Base-by-base conservation (phyloP, 2,797 vertebrate genomes). In the Merluccius polli region DNA sequence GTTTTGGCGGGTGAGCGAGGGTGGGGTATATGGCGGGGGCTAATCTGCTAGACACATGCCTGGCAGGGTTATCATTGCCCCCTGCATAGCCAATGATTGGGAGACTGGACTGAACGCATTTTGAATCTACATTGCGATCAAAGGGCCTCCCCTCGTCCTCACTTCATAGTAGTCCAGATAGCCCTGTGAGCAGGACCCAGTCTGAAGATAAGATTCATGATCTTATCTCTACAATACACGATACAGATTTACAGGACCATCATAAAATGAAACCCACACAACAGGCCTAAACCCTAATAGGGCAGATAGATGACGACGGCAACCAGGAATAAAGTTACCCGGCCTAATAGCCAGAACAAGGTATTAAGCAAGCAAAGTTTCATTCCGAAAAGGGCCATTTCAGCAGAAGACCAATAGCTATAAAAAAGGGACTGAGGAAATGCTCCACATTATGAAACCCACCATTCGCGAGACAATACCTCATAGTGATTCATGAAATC, bases 81-180 rank as follows among this genome's bases (percentile, higher is more conserved):
- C 87, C 85, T 77, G 77, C 82, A 82, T 82, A 87, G 84, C 87
- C 89, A 85, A 89, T 78, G 52, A 81, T 73, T 83, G 87, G 89
- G 87, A 91, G 86, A 89, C 86, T 80, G 84, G 77, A 77, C 81
- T n/a, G 79, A 87, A 85, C 90, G 85, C 80, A 91, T 89, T 83
- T 89, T 84, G 86, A 73, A 81, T 76, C 59, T 36, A 70, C 82
- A 86, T 82, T 82, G 76, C 74, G 71, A 74, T 72, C 2, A 44
- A 15, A 36, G 32, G 71, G 70, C 76, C 82, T 27, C 18, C 69
- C 70, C 32, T 73, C 27, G 59, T 65, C 59, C 59, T 12, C 10
- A 27, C 77, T 73, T 32, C 69, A 36, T 69, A 75, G 18, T 30
- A n/a, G 72, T 18, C 74, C 24, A 65, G 59, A 21, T 15, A 75